A percentile compares a stretch with the other conserved stretches of the same genome.
These are phyloP conservation scores for Elysia crispata DNA, from an alignment of 2,888 invertebrate genomes.

Conservation along the genomic window DNA sequence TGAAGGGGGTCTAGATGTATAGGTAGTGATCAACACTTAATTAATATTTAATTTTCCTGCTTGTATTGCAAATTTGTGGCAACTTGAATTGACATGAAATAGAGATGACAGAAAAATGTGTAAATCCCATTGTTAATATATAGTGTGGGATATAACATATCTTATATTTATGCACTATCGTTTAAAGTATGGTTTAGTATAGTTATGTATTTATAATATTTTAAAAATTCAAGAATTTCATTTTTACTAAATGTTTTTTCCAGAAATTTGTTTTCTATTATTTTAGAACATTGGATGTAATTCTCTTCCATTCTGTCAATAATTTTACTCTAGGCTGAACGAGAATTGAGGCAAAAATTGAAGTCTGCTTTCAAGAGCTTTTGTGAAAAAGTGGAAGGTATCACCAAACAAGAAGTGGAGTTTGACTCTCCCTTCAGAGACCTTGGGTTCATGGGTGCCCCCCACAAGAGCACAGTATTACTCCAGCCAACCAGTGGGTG, in stretches of 20 bases:
- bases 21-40: too few relatives aligned
- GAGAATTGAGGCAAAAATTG: slow-evolving; percentile 95
- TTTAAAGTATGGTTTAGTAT: too few relatives aligned
- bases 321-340: slow-evolving; percentile 84
- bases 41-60: too few relatives aligned
- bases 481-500: slow-evolving; percentile 99
- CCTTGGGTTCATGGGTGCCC: slow-evolving; percentile 97
- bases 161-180: too few relatives aligned
- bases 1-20: too few relatives aligned
- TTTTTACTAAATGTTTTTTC: not conserved
- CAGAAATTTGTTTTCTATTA: not conserved
- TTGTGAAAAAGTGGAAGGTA: slow-evolving; percentile 95
- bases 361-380: slow-evolving; percentile 99
- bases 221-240: not conserved
- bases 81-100: too few relatives aligned
- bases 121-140: too few relatives aligned
- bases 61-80: too few relatives aligned
- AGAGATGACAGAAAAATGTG: too few relatives aligned
- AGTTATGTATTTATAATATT: too few relatives aligned
- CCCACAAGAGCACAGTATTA: slow-evolving; percentile 95
- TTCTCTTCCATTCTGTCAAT: not conserved
- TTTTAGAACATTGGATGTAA: too few relatives aligned
- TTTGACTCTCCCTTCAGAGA: slow-evolving; percentile 99
- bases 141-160: too few relatives aligned
- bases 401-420: slow-evolving; percentile 97